Base-by-base conservation (phyloP, 92 coral and sea anemone genomes). In the Umimayanthus kanabou region DNA sequence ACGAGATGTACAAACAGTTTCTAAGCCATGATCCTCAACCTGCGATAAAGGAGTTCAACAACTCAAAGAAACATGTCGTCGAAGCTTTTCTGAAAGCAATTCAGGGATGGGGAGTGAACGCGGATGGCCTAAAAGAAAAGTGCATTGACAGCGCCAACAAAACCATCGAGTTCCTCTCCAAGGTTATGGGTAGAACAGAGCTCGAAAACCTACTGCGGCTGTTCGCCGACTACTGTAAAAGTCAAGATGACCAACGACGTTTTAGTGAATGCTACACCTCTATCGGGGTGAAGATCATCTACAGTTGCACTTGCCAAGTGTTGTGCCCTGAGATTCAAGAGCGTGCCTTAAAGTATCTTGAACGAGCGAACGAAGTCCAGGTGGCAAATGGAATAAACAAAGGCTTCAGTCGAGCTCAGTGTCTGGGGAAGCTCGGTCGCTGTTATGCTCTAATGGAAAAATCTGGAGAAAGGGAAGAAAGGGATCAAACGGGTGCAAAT, bases 31-130 rank as follows among this genome's bases (percentile, higher is more conserved):
- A 76, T 43, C 80, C 80, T 40, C 25, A 76, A 15, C 79, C 50
- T 33, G 79, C 79, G 53, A 75, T 75, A 75, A 13, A 39, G 25
- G 23, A 75, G 45, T 75, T 75, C 26, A 75, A 25, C 42, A 75
- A 75, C 23, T 18, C 43, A 3, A 75, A 75, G 25, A 75, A 15
- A 33, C 79, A 75, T 75, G 45, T 75, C 28, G 9, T 33, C 45
- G 20, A 75, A 75, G 79, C 79, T 75, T 75, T 75, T 75, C 79
- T 39, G 23, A 75, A 75, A 39, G 43, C 47, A 29, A 13, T 75
- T 29, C 47, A 75, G 49, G 79, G 55, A 75, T 75, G 79, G 79
- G 79, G 23, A 75, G 79, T 75, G 79, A 75, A 14, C 79, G 49
- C n/a, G n/a, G n/a, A 33, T 29, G 43, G 23, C 43, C 23, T 75